Evolutionary conservation across 2,888 invertebrate species (phyloP).

Genomic region (Patella ulyssiponensis): DNA sequence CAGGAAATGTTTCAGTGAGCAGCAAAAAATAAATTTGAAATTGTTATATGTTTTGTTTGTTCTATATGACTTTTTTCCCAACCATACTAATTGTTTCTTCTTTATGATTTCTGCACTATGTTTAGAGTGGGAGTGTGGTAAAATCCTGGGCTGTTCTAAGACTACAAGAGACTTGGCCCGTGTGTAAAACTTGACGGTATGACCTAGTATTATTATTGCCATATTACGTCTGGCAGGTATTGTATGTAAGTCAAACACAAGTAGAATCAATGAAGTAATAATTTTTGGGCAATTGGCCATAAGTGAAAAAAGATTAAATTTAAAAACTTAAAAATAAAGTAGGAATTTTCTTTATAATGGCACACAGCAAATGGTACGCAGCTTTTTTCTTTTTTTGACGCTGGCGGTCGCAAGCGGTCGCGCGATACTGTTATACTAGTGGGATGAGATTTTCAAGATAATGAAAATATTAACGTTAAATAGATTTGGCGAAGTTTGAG

Average conservation of each 20-base stretch:
- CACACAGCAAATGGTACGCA: too few relatives aligned
- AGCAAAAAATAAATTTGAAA: neutral
- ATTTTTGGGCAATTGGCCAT: neutral
- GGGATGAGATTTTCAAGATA: neutral
- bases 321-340: too few relatives aligned
- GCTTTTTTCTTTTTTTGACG: neutral
- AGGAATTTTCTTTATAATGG: too few relatives aligned
- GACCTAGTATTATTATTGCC: conserved; percentile 13
- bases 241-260: conserved; percentile 14
- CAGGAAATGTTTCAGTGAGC: conserved; percentile 5
- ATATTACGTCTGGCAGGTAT: conserved; percentile 21
- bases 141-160: conserved; percentile 3
- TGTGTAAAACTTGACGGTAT: neutral
- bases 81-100: conserved; percentile 16
- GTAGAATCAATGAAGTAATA: neutral
- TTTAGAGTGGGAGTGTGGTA: conserved; percentile 15
- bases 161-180: neutral
- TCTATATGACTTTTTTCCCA: neutral
- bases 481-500: too few relatives aligned
- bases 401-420: conserved; percentile 22
- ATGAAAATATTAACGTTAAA: neutral
- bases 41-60: conserved; percentile 13
- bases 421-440: conserved; percentile 13
- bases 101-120: conserved; percentile 19
- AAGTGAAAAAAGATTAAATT: neutral